These are phyloP conservation scores for Myodes glareolus DNA, from an alignment of 2,113 vertebrate genomes.

Conservation along the genomic window DNA sequence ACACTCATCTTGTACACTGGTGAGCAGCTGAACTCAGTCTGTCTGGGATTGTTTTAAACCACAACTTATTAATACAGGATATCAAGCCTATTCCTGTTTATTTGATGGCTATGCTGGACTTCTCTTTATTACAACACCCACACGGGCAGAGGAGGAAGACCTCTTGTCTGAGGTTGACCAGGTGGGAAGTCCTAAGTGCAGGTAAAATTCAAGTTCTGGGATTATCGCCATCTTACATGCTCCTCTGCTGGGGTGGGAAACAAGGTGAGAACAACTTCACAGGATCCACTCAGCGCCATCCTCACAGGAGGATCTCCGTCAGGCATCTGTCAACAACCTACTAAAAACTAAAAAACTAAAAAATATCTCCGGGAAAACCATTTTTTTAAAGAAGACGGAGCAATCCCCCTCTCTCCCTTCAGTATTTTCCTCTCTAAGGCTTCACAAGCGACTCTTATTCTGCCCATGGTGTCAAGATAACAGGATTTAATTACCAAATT, in stretches of 20 bases:
- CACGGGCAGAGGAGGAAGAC: not conserved
- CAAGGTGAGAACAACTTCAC: not conserved
- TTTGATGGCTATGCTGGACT: not conserved
- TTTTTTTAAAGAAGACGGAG: not conserved
- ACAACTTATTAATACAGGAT: not conserved
- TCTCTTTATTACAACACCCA: constrained; percentile 10
- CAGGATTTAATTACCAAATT: constrained; percentile 77
- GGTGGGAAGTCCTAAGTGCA: not conserved
- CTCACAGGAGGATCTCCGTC: not conserved
- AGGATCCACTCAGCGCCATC: not conserved
- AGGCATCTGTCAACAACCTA: constrained; percentile 50
- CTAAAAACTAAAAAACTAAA: constrained; percentile 24
- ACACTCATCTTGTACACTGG: not conserved
- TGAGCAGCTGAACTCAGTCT: not conserved
- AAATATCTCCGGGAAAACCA: not conserved
- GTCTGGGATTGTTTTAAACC: not conserved
- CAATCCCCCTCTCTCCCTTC: constrained; percentile 12
- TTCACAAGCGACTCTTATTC: constrained; percentile 45
- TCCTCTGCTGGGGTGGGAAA: not conserved
- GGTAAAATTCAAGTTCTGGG: not conserved
- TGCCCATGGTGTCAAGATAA: constrained; percentile 62
- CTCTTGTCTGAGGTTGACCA: not conserved
- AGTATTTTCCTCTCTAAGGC: constrained; percentile 48
- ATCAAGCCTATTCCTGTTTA: constrained; percentile 14
- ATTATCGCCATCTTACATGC: not conserved